Evolutionary conservation across 1,140 invertebrate species (phyloP).

Genomic region (Hormaphis cornu): DNA sequence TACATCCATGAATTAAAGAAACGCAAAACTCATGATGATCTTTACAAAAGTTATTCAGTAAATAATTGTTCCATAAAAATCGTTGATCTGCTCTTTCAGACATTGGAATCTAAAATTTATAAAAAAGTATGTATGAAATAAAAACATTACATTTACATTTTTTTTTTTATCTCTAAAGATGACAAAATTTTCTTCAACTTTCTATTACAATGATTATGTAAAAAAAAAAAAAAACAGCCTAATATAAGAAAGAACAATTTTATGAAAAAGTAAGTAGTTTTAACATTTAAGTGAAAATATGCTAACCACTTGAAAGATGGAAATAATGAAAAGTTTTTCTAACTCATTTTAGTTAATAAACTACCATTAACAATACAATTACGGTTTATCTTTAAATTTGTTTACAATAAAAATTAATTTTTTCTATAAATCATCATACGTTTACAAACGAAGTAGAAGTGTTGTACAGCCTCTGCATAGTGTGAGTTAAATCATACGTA

Average conservation of each 20-base stretch:
- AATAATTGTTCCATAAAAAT: constrained; percentile 87
- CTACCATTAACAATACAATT: no score
- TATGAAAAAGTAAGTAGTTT: no score
- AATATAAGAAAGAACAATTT: no score
- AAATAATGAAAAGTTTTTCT: no score
- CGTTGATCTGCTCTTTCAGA: constrained; percentile 69
- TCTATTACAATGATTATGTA: no score
- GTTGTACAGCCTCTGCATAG: constrained; percentile 78
- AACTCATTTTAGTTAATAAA: no score
- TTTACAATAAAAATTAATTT: not conserved
- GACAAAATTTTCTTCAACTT: not conserved
- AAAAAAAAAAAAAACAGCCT: no score
- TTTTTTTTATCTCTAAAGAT: no score
- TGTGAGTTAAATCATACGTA: constrained; percentile 86
- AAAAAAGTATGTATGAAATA: not conserved
- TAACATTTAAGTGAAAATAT: no score
- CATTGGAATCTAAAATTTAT: constrained; percentile 50
- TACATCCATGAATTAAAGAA: constrained; percentile 83
- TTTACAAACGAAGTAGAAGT: constrained; percentile 76
- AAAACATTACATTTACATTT: no score
- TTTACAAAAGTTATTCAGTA: constrained; percentile 58
- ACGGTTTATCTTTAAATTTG: no score
- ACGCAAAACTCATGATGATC: constrained; percentile 71
- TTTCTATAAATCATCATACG: constrained; percentile 42
- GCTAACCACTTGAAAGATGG: no score